These are phyloP conservation scores for Xyliphius kryptos DNA, from an alignment of 2,113 vertebrate species.

Conservation along the genomic window DNA sequence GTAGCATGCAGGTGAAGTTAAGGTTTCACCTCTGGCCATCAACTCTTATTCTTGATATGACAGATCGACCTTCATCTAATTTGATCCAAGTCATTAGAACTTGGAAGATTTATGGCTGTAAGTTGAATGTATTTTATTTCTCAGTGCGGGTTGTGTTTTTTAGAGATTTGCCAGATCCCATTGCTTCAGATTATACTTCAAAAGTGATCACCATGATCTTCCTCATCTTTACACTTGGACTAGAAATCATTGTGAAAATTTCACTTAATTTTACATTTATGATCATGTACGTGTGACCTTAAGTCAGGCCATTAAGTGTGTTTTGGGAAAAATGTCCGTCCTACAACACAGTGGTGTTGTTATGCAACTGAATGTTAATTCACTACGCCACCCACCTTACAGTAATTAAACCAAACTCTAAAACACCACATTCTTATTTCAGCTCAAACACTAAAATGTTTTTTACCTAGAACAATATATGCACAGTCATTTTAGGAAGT, in stretches of 20 bases:
- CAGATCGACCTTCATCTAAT: neutral
- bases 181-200: neutral
- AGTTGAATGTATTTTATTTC: slow-evolving; percentile 53
- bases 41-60: too few relatives aligned
- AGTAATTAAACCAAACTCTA: slow-evolving; percentile 7
- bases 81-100: slow-evolving; percentile 16
- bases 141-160: neutral
- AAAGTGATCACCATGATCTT: neutral
- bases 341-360: slow-evolving; percentile 7
- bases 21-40: neutral
- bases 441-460: neutral
- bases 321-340: neutral
- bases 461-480: neutral
- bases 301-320: neutral
- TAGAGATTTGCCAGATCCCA: neutral
- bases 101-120: neutral
- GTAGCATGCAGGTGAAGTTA: slow-evolving; percentile 22
- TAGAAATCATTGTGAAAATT: neutral
- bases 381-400: neutral
- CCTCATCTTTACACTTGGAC: slow-evolving; percentile 6
- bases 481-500: slow-evolving; percentile 24
- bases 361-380: slow-evolving; percentile 33
- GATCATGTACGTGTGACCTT: neutral
- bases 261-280: neutral
- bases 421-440: neutral